Evolutionary conservation across 2,113 vertebrate species (phyloP), one percentile per base, ranked within the genome.

Genomic region (Aplodontia rufa): DNA sequence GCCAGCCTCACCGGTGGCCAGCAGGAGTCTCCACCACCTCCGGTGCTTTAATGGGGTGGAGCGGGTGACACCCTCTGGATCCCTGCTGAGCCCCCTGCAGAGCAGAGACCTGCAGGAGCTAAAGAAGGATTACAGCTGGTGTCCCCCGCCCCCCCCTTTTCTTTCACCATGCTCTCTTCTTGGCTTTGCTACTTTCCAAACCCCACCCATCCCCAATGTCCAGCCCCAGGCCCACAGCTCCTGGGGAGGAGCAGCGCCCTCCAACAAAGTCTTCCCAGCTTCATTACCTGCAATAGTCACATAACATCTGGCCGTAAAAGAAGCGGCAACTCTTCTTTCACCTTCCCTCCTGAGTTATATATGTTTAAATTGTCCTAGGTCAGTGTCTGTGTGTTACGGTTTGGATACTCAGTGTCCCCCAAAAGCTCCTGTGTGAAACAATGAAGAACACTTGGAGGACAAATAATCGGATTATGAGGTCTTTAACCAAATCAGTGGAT

Each of bases 21-120:
- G 51, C 78, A 20, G 19, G 10, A 69, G 64, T 7, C 45, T 20
- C 35, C 35, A 16, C 0, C 9, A 24, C 3, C 35, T 7, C 26
- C 7, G 19, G 0, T 0, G 9, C 28, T 62, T 64, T 4, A 3
- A 24, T 0, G 13, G n/a, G 30, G 8, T 6, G 12, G 37, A 51
- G 22, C 0, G 35, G 1, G n/a, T 6, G 1, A 28, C 35, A 7
- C 1, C 26, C 19, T 37, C 40, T 74, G 30, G 76, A 11, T 71
- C 4, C 7, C 6, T 2, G 3, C 19, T 4, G 3, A 78, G 75
- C 32, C 11, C 79, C 30, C 3, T 2, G 86, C 35, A 83, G 30
- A 51, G 40, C 37, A 62, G 13, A 26, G 74, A 13, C 6, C 32
- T 12, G 20, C 6, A 7, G 22, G 64, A 55, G 17, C 42, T 7